Evolutionary conservation across 1,140 invertebrate genomes (phyloP), one percentile per base, ranked within the genome.

Genomic region (Colletes gigas): DNA sequence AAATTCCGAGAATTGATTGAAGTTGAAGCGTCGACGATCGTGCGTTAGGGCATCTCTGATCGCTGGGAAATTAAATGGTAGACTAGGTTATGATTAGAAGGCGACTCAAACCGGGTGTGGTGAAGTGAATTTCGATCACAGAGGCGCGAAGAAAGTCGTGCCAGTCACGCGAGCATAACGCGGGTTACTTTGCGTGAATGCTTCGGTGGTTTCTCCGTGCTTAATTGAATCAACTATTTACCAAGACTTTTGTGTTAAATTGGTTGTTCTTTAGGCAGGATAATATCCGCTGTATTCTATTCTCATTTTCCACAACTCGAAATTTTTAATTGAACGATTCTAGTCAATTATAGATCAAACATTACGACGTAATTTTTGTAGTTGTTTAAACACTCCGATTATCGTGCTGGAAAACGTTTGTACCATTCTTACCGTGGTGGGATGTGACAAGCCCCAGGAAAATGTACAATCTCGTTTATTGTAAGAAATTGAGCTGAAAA

Each of bases 1-100:
- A 47, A 44, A 50, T 75, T 19, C 63, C 44, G 41, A 55, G 70
- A 54, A 77, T 77, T 77, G 75, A 70, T 77, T 59, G 54, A 9
- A 50, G 12, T 5, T 5, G 63, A 44, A 19, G 12, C 21, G 7
- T 62, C 41, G 44, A 60, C 5, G 68, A 78, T 72, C 68, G 14
- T 19, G 21, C 66, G 59, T 72, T 21, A 52, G 14, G 15, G 39
- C 19, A 72, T 78, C 39, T 3, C 21, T 1, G 39, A 17, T 54
- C 47, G 30, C 30, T 2, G 50, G 15, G 21, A 41, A 71, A 54
- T 72, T 63, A 65, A 78, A 72, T 41, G 59, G 19, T 14, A 44
- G 60, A 72, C 54, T 54, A 47, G 19, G 9, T 72, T 63, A 59
- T 78, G 55, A 78, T 72, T 54, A 71, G 59, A n/a, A 15, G 8